A percentile compares a stretch with the other conserved stretches of the same genome.
These are phyloP conservation scores for Syngnathoides biaculeatus DNA, from an alignment of 2,113 vertebrate genomes.

Conservation along the genomic window DNA sequence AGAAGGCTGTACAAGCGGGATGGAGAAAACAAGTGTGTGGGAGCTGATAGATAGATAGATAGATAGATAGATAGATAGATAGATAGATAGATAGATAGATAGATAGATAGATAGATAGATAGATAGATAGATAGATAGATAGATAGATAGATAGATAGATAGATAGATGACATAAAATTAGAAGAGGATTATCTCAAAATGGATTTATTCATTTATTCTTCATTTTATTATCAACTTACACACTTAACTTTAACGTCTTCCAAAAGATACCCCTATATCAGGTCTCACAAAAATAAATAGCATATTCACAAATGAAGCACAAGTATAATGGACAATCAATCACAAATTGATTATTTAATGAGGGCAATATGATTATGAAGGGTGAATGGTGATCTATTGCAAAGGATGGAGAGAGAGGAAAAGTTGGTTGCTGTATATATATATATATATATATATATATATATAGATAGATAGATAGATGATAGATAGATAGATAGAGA, in stretches of 20 bases:
- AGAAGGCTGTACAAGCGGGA: slow-evolving; percentile 61
- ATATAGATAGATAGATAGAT: slow-evolving; percentile 5
- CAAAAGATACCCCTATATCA: no score
- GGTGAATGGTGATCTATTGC: slow-evolving; percentile 12
- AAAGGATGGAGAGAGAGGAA: slow-evolving; percentile 40
- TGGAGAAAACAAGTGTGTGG: slow-evolving; percentile 60
- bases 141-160: slow-evolving; percentile 16
- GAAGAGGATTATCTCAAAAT: no score
- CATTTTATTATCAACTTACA: no score
- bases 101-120: slow-evolving; percentile 26
- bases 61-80: slow-evolving; percentile 23
- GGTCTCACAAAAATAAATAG: slow-evolving; percentile 55
- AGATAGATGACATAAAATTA: no score
- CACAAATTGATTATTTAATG: background rate
- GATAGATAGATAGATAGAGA: slow-evolving; percentile 3
- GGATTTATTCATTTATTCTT: background rate
- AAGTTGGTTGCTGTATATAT: slow-evolving; percentile 54
- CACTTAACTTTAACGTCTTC: no score
- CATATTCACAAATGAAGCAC: slow-evolving; percentile 9
- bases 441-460: no score
- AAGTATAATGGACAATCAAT: background rate
- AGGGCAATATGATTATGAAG: background rate
- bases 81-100: slow-evolving; percentile 25
- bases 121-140: slow-evolving; percentile 28
- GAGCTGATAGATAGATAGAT: slow-evolving; percentile 43